A percentile compares a stretch with the other conserved stretches of the same genome.
phyloP scores from a whole-genome alignment of 2,888 invertebrate genomes.

The Oscheius myriophilus region DNA sequence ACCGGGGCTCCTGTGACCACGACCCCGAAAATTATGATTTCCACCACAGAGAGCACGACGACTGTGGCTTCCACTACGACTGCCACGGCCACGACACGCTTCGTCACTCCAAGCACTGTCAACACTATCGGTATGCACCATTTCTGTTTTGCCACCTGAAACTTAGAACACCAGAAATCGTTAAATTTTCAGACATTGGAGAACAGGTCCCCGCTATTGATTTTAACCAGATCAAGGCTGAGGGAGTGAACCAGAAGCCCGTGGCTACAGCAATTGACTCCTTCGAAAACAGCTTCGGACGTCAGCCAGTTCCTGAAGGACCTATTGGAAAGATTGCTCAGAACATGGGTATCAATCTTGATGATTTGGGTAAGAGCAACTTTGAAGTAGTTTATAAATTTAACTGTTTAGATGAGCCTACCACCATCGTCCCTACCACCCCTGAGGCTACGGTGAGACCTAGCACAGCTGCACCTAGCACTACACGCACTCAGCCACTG shows the following conservation, averaged over 20 bases:
- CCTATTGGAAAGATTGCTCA: slow-evolving; percentile 28
- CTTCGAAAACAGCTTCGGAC: slow-evolving; percentile 19
- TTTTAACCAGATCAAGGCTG: slow-evolving; percentile 1
- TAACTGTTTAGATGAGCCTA: slow-evolving; percentile 20
- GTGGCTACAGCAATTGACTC: slow-evolving; percentile 29
- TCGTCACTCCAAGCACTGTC: slow-evolving; percentile 19
- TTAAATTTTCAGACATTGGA: not conserved
- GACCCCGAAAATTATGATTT: slow-evolving; percentile 6
- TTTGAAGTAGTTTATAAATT: not conserved
- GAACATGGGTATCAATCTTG: slow-evolving; percentile 8
- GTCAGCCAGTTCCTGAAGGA: slow-evolving; percentile 34
- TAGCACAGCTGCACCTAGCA: slow-evolving; percentile 10
- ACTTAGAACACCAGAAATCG: too few relatives aligned
- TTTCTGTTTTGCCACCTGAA: too few relatives aligned
- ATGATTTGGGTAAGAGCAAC: slow-evolving; percentile 17
- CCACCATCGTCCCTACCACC: slow-evolving; percentile 31
- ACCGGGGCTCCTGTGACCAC: slow-evolving; percentile 26
- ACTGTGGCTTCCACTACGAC: slow-evolving; percentile 14
- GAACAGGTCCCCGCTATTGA: slow-evolving; percentile 6
- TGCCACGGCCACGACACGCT: slow-evolving; percentile 20
- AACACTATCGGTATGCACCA: too few relatives aligned
- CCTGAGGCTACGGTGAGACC: slow-evolving; percentile 12
- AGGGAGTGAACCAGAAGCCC: slow-evolving; percentile 30
- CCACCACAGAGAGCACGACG: slow-evolving; percentile 3
- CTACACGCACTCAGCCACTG: slow-evolving; percentile 8